phyloP scores from a whole-genome alignment of 2,113 vertebrate genomes.

The Antechinus flavipes region DNA sequence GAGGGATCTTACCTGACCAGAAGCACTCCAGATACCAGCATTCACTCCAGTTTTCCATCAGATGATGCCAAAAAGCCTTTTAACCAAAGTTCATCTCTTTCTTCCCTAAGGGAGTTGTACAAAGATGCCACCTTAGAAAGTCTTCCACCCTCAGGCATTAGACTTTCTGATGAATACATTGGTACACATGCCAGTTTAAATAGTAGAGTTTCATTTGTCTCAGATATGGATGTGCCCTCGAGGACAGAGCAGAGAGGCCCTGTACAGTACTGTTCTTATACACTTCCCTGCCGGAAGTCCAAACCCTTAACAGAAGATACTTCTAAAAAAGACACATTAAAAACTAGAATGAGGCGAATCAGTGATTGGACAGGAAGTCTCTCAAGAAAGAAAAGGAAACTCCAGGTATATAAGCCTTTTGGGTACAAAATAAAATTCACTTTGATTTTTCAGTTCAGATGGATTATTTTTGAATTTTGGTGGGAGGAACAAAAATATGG shows the following conservation, averaged over 20 bases:
- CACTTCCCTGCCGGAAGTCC: slow-evolving; percentile 92
- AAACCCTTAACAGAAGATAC: slow-evolving; percentile 83
- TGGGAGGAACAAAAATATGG: neutral
- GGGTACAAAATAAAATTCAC: accelerated
- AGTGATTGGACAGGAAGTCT: slow-evolving; percentile 98
- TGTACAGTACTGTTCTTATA: slow-evolving; percentile 92
- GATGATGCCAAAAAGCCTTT: slow-evolving; percentile 83
- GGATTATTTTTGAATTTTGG: neutral
- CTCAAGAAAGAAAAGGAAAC: slow-evolving; percentile 93
- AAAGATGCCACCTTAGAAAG: slow-evolving; percentile 86
- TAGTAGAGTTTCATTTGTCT: slow-evolving; percentile 91
- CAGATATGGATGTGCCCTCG: slow-evolving; percentile 89
- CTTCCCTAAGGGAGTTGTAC: slow-evolving; percentile 90
- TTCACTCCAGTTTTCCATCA: slow-evolving; percentile 78
- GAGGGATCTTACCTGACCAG: slow-evolving; percentile 85
- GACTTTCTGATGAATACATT: slow-evolving; percentile 85
- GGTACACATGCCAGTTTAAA: slow-evolving; percentile 79
- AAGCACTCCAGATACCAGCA: slow-evolving; percentile 82
- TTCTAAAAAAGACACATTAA: slow-evolving; percentile 91
- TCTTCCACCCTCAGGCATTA: slow-evolving; percentile 84
- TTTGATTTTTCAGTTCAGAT: accelerated
- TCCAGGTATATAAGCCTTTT: slow-evolving; percentile 85
- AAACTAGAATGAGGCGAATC: slow-evolving; percentile 93
- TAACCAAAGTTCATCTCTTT: slow-evolving; percentile 87
- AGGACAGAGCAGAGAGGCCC: slow-evolving; percentile 87